A percentile compares a stretch with the other conserved stretches of the same genome.
These are phyloP conservation scores for Chelmon rostratus DNA, from an alignment of 2,797 vertebrate genomes.

Conservation along the genomic window DNA sequence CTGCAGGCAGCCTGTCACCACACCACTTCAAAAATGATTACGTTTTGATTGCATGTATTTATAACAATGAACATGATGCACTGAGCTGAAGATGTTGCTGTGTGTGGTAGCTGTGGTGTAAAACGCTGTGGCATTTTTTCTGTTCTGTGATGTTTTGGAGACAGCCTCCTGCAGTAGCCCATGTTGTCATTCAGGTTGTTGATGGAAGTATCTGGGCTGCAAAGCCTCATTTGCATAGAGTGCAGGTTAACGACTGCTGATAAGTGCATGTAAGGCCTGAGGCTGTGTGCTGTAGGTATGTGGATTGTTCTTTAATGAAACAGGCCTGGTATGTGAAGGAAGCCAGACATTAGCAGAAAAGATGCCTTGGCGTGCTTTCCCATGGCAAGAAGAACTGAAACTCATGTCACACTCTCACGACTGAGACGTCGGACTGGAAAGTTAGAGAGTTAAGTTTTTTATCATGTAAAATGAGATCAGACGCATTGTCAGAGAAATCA, in stretches of 20 bases:
- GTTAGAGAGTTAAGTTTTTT: conserved; percentile 4
- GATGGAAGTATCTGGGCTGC: conserved; percentile 7
- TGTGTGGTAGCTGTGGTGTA: background rate
- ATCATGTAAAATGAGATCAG: background rate
- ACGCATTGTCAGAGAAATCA: background rate
- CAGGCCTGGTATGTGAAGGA: conserved; percentile 56
- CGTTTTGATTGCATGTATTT: conserved; percentile 35
- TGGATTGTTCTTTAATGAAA: conserved; percentile 36
- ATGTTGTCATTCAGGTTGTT: background rate
- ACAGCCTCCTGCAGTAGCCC: background rate
- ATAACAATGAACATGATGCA: conserved; percentile 9
- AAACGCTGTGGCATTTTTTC: background rate
- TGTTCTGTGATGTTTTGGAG: conserved; percentile 11
- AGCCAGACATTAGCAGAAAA: conserved; percentile 37
- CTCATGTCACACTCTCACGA: conserved; percentile 5
- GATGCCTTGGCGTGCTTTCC: conserved; percentile 51
- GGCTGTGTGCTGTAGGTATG: conserved; percentile 58
- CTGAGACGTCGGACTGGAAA: conserved; percentile 14
- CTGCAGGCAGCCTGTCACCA: conserved; percentile 10
- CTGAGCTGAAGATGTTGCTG: background rate
- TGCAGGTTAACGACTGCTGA: conserved; percentile 40
- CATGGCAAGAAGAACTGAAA: conserved; percentile 27
- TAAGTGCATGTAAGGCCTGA: conserved; percentile 25
- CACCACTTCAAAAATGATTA: conserved; percentile 34
- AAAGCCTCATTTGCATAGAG: background rate